Percentiles rank a stretch among this genome's conserved stretches.
Evolutionary conservation across 2,888 invertebrate genomes (phyloP).

Genomic region (Psococerastis gibbosa): DNA sequence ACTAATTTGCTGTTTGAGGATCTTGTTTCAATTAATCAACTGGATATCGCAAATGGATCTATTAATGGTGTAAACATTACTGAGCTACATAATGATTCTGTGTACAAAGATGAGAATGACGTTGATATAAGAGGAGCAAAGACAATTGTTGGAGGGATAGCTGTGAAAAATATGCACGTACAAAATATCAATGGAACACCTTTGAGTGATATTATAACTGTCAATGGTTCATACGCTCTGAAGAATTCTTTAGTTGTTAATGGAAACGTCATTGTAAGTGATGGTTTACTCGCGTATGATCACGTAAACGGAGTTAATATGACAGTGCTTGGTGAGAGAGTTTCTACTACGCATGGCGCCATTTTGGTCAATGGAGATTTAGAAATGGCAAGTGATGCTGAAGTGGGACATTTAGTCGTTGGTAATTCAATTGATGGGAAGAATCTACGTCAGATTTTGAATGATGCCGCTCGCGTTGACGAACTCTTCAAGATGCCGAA

Average conservation of each 20-base stretch:
- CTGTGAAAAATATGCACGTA: not conserved
- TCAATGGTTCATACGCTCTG: not conserved
- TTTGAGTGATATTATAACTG: not conserved
- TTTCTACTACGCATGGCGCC: not conserved
- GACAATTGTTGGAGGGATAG: not conserved
- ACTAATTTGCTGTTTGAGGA: too few species aligned
- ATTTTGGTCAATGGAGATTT: not conserved
- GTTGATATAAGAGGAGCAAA: not conserved
- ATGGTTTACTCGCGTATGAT: not conserved
- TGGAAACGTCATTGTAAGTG: not conserved
- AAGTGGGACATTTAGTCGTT: not conserved
- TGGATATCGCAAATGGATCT: too few species aligned
- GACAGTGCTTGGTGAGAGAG: not conserved
- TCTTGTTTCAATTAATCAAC: too few species aligned
- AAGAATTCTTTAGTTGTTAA: not conserved
- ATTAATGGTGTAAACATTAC: too few species aligned
- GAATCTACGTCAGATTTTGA: too few species aligned
- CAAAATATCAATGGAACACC: not conserved
- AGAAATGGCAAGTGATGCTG: not conserved
- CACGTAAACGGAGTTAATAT: not conserved
- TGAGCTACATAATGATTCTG: too few species aligned
- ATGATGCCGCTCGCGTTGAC: too few species aligned
- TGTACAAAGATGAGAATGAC: too few species aligned
- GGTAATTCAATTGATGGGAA: too few species aligned
- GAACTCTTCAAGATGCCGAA: too few species aligned